These are phyloP conservation scores for Tragelaphus strepsiceros DNA, from an alignment of 2,113 vertebrate genomes.

Conservation along the genomic window DNA sequence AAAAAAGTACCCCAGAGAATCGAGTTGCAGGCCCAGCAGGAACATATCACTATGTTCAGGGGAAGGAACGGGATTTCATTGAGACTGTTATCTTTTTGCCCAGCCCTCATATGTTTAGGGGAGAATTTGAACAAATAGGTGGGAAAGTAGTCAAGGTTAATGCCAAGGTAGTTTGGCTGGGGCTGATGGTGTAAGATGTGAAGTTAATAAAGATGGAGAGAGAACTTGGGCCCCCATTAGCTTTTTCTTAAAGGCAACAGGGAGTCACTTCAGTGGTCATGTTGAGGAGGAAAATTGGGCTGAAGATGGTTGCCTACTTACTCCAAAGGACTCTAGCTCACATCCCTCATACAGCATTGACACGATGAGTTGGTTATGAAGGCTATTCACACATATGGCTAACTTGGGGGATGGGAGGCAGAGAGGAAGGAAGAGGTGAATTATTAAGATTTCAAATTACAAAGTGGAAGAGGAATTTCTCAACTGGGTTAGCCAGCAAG, in stretches of 20 bases:
- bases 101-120: neutral
- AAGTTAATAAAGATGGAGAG: neutral
- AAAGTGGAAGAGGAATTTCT: constrained; percentile 62
- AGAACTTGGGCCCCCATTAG: neutral
- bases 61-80: neutral
- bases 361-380: neutral
- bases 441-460: constrained; percentile 48
- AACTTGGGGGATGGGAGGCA: neutral
- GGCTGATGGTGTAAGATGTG: neutral
- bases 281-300: neutral
- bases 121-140: neutral
- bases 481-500: neutral
- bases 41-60: too few relatives aligned
- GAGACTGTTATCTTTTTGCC: neutral
- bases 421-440: neutral
- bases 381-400: neutral
- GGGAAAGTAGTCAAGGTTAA: neutral
- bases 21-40: neutral
- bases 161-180: neutral
- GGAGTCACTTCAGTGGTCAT: neutral
- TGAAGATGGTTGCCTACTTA: neutral
- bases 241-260: neutral
- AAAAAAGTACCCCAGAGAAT: neutral
- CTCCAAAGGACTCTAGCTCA: neutral
- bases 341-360: neutral